phyloP scores from a whole-genome alignment of 2,888 invertebrate species.

The Cataglyphis rosenhaueri region DNA sequence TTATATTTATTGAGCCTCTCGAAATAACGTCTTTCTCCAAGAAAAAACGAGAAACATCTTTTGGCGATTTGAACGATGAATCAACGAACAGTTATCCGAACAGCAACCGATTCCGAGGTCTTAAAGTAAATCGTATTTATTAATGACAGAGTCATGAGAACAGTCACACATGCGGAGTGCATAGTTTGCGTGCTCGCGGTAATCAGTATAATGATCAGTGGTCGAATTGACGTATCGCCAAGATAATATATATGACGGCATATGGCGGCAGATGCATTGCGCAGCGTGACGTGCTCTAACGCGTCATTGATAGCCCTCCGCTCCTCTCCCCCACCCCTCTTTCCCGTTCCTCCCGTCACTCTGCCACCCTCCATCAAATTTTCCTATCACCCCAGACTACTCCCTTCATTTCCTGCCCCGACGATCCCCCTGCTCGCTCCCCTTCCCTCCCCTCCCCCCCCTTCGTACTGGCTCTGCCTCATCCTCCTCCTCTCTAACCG shows the following conservation, averaged over 20 bases:
- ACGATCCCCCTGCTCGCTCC: slow-evolving; percentile 61
- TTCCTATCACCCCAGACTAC: slow-evolving; percentile 83
- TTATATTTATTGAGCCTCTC: background rate
- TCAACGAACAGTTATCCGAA: background rate
- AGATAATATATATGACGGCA: slow-evolving; percentile 80
- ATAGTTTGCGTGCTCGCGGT: slow-evolving; percentile 74
- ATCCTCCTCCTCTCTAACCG: slow-evolving; percentile 65
- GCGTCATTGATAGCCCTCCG: slow-evolving; percentile 80
- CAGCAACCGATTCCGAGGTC: background rate
- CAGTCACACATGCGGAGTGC: slow-evolving; percentile 66
- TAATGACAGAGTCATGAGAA: slow-evolving; percentile 77
- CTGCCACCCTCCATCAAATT: slow-evolving; percentile 83
- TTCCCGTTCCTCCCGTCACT: slow-evolving; percentile 47
- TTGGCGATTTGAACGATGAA: background rate
- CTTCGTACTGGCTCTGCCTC: slow-evolving; percentile 42
- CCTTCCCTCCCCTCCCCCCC: slow-evolving; percentile 35
- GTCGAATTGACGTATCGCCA: slow-evolving; percentile 82
- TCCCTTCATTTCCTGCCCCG: slow-evolving; percentile 81
- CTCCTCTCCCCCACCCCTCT: slow-evolving; percentile 50
- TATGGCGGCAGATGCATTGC: slow-evolving; percentile 82
- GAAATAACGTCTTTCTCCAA: background rate
- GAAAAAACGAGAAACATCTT: background rate
- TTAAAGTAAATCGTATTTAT: slow-evolving; percentile 64
- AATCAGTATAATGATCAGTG: slow-evolving; percentile 82
- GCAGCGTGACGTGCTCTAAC: slow-evolving; percentile 79